Base-by-base conservation (phyloP, 1,140 invertebrate species). In the Hestina assimilis region DNA sequence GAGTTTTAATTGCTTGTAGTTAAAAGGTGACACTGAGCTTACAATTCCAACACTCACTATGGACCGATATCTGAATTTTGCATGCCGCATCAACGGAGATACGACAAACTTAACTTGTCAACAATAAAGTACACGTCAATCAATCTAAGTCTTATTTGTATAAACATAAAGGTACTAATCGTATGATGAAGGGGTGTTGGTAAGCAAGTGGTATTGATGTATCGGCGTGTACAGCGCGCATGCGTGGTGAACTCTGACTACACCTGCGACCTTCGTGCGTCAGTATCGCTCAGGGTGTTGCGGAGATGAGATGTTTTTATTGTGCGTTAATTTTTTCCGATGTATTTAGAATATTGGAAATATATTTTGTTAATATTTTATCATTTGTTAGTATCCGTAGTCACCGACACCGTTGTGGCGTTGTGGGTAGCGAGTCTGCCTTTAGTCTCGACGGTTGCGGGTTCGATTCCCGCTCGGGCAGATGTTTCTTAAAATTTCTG, bases 61-160 rank as follows among this genome's bases (percentile, higher is more conserved):
- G n/a, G 24, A 9, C 50, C 55, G 58, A 69, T 73, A 73, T 70
- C 70, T 69, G 59, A 73, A 73, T 74, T 77, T 78, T 73, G 75
- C 77, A 74, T 75, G 64, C 59, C 67, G 63, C 72, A 73, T 67
- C 59, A 63, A 70, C 66, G 56, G 56, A 66, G 62, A 59, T 58
- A 46, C 61, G 51, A 57, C 61, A 65, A 64, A 63, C 21, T 61
- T 50, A 41, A 20, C 11, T 33, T 47, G 11, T 7, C 31, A 11
- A 29, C 20, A 21, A 2, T n/a, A 42, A 56, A 45, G 19, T 14
- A 1, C 28, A 15, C 3, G 6, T 28, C 1, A 26, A n/a, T 17
- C 26, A 28, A 51, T 14, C 15, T 26, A 14, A 17, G 26, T 17
- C 31, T 59, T 70, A 69, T 24, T 21, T 11, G 7, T 23, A n/a